Evolutionary conservation across 2,888 invertebrate genomes (phyloP).

Genomic region (Tetragonisca angustula): DNA sequence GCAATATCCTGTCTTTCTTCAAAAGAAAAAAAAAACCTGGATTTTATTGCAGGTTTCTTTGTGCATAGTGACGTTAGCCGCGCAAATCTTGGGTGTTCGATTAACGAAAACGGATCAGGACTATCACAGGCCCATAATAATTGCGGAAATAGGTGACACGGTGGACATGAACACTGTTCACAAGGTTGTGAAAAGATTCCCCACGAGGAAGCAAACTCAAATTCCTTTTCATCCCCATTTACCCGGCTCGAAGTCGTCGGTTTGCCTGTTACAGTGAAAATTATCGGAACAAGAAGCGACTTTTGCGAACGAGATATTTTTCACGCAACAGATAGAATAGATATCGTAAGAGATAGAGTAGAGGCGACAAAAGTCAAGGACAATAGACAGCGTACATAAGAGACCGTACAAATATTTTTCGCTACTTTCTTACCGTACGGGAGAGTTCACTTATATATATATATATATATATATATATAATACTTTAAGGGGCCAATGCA

Average conservation of each 20-base stretch:
- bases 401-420: conserved; percentile 47
- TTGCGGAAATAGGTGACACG: conserved; percentile 86
- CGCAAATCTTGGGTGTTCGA: conserved; percentile 88
- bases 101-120: conserved; percentile 88
- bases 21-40: neutral
- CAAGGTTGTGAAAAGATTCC: conserved; percentile 78
- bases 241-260: conserved; percentile 83
- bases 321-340: conserved; percentile 5
- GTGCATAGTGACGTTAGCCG: conserved; percentile 89
- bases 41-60: conserved; percentile 86
- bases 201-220: conserved; percentile 76
- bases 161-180: conserved; percentile 77
- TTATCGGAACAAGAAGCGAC: neutral
- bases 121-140: conserved; percentile 88
- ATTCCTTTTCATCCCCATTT: conserved; percentile 73
- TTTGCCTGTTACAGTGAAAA: conserved; percentile 86
- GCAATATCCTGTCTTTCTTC: neutral
- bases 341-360: neutral
- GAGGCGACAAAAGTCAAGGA: neutral
- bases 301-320: neutral
- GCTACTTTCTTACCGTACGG: conserved; percentile 17
- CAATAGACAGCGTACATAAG: conserved; percentile 25
- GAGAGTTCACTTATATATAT: neutral
- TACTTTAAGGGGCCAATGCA: conserved; percentile 49
- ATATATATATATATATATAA: neutral